Percentiles rank a stretch among this genome's conserved stretches.
Evolutionary conservation across 2,888 invertebrate genomes (phyloP).

Genomic region (Agrotis ipsilon): DNA sequence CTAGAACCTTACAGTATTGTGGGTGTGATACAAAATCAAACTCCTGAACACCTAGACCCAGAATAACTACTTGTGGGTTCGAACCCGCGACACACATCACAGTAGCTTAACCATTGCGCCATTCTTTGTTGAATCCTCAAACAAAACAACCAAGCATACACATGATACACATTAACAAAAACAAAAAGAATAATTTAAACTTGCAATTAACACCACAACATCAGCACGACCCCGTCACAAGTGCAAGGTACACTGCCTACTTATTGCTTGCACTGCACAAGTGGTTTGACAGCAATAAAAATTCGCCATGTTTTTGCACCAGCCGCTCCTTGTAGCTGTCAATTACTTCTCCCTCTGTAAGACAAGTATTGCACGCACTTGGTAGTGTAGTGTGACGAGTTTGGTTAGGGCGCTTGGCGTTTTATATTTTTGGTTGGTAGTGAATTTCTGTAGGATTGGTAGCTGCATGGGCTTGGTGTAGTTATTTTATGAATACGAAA

Average conservation of each 20-base stretch:
- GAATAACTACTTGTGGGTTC: no score
- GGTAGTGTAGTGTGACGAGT: constrained; percentile 68
- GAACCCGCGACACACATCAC: no score
- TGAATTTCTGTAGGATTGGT: not conserved
- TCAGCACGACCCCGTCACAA: constrained; percentile 35
- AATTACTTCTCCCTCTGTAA: constrained; percentile 81
- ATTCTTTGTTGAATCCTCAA: no score
- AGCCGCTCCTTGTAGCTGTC: constrained; percentile 85
- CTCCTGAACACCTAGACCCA: no score
- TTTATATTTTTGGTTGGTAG: not conserved
- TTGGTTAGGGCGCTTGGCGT: constrained; percentile 24
- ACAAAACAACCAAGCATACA: not conserved
- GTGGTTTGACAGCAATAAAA: constrained; percentile 86
- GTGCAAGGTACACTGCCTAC: constrained; percentile 37
- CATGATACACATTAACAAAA: not conserved
- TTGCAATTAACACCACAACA: constrained; percentile 40
- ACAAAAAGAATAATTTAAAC: constrained; percentile 38
- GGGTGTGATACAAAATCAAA: no score
- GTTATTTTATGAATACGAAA: not conserved
- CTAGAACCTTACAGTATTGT: no score
- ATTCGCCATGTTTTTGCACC: constrained; percentile 88
- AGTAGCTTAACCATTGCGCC: no score
- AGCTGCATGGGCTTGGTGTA: not conserved
- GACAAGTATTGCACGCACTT: constrained; percentile 80
- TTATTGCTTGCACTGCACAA: constrained; percentile 65